Evolutionary conservation across 1,140 invertebrate species (phyloP).

Genomic region (Trichoplusia ni): DNA sequence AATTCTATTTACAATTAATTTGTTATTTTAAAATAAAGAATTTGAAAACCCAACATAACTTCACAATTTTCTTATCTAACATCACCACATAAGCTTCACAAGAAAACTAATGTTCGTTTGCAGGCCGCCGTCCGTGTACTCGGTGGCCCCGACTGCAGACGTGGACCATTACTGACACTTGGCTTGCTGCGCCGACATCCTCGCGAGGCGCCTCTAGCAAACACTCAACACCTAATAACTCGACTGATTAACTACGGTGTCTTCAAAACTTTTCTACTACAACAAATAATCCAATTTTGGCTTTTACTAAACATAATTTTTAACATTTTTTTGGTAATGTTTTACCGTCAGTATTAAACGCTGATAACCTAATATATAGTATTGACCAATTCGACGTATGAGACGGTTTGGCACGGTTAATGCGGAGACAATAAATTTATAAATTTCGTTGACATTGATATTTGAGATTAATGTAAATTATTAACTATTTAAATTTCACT

Average conservation of each 20-base stretch:
- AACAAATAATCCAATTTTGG: background rate
- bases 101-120: constrained; percentile 27
- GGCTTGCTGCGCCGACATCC: constrained; percentile 56
- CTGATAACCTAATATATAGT: background rate
- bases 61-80: background rate
- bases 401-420: constrained; percentile 1
- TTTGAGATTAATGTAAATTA: constrained; percentile 23
- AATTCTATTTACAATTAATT: no score
- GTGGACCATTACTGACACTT: constrained; percentile 71
- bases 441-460: background rate
- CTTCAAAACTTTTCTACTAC: constrained; percentile 30
- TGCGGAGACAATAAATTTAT: constrained; percentile 29
- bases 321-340: constrained; percentile 15
- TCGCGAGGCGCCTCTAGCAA: constrained; percentile 43
- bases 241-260: constrained; percentile 18
- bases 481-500: constrained; percentile 2
- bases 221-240: constrained; percentile 36
- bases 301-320: constrained; percentile 14
- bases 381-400: constrained; percentile 7
- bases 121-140: constrained; percentile 75
- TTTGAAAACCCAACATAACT: background rate
- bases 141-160: constrained; percentile 65
- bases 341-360: constrained; percentile 21
- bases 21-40: no score
- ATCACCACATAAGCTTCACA: no score